Evolutionary conservation across 2,797 vertebrate species (phyloP).

Genomic region (Lepilemur septentrionalis): DNA sequence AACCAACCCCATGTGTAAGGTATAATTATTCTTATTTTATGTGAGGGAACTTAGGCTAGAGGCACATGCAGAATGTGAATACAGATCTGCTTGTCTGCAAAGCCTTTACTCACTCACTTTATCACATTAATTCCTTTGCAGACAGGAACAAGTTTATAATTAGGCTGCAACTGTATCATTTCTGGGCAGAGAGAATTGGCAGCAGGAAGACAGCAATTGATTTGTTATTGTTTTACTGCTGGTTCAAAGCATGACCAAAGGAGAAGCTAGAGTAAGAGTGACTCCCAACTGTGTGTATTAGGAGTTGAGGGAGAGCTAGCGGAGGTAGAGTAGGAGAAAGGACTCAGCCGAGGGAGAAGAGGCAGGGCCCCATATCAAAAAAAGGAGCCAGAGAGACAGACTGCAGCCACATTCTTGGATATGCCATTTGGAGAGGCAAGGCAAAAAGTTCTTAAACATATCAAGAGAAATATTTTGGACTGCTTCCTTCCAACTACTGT

Average conservation of each 20-base stretch:
- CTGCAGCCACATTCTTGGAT: not conserved
- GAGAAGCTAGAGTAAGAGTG: not conserved
- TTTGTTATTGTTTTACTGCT: not conserved
- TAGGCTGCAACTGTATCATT: not conserved
- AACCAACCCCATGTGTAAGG: accelerated
- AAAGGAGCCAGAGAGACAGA: not conserved
- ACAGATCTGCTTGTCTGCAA: not conserved
- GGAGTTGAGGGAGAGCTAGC: accelerated
- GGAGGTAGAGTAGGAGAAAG: not conserved
- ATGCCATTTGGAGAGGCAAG: not conserved
- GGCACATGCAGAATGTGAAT: not conserved
- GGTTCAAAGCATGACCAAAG: not conserved
- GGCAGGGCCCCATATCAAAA: not conserved
- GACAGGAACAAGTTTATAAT: not conserved
- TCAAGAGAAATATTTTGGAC: not conserved
- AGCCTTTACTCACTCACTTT: not conserved
- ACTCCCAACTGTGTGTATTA: not conserved
- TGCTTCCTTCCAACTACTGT: not conserved
- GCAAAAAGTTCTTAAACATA: not conserved
- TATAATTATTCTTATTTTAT: not conserved
- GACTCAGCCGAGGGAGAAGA: not conserved
- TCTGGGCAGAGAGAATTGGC: not conserved
- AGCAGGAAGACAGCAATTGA: not conserved
- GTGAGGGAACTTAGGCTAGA: not conserved
- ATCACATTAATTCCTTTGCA: not conserved